A percentile compares a stretch with the other conserved stretches of the same genome.
Conservation (phyloP, 1,140 invertebrate species). For the Lordiphosa stackelbergi region DNA sequence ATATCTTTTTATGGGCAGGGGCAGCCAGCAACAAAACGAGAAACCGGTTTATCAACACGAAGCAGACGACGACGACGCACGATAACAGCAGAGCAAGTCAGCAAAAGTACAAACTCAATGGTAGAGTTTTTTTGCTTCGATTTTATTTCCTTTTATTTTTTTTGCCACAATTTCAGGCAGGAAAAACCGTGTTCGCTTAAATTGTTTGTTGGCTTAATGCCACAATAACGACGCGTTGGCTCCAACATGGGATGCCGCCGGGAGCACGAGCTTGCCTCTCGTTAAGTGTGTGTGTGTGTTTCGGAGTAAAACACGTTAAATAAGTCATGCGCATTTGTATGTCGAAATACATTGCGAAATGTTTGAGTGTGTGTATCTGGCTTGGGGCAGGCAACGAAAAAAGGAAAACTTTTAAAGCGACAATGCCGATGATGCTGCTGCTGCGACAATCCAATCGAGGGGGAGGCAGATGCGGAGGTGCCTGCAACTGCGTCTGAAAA, state of each 20-base stretch:
- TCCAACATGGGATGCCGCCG: constrained; percentile 14
- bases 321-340: constrained; percentile 69
- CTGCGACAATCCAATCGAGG: constrained; percentile 1
- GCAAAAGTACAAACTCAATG: constrained; percentile 46
- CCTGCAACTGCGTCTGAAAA: not conserved
- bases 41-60: constrained; percentile 71
- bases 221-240: constrained; percentile 51
- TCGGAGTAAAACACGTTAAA: constrained; percentile 62
- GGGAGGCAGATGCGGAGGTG: constrained; percentile 11
- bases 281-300: constrained; percentile 14
- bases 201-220: constrained; percentile 74
- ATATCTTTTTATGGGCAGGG: constrained; percentile 49
- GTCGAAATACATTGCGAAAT: constrained; percentile 12
- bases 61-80: constrained; percentile 34
- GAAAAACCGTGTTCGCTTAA: constrained; percentile 71
- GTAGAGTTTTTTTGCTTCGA: constrained; percentile 17
- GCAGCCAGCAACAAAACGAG: constrained; percentile 30
- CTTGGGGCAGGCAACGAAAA: constrained; percentile 38
- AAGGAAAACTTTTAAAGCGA: constrained; percentile 58
- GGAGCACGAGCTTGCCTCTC: constrained; percentile 18
- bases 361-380: constrained; percentile 24
- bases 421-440: constrained; percentile 5
- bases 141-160: constrained; percentile 42
- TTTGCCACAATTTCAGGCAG: constrained; percentile 69
- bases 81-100: constrained; percentile 50